phyloP scores from a whole-genome alignment of 2,113 vertebrate species.

The Paraplagusia blochii region DNA sequence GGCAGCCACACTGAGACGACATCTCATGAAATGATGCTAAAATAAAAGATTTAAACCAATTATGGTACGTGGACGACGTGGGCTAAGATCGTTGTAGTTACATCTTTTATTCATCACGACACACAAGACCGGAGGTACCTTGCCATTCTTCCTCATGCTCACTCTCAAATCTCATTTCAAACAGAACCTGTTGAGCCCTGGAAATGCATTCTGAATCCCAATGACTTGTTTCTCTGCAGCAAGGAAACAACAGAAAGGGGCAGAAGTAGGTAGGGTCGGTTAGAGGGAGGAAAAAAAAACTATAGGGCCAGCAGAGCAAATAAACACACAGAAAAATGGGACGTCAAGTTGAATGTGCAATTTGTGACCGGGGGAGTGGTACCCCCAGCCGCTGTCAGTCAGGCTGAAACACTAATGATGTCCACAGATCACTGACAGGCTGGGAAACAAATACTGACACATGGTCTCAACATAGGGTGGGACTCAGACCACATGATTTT shows the following conservation, averaged over 20 bases:
- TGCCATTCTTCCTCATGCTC: conserved; percentile 56
- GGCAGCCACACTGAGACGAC: conserved; percentile 60
- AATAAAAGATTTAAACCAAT: conserved; percentile 71
- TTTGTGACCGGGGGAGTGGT: conserved; percentile 18
- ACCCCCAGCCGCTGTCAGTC: conserved; percentile 19
- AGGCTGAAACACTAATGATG: conserved; percentile 30
- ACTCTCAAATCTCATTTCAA: conserved; percentile 73
- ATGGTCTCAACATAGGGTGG: neutral
- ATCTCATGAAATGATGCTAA: conserved; percentile 62
- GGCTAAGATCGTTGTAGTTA: conserved; percentile 40
- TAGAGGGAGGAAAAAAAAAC: conserved; percentile 20
- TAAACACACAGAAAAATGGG: conserved; percentile 40
- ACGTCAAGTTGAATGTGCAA: conserved; percentile 35
- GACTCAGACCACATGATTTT: conserved; percentile 30
- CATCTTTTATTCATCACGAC: conserved; percentile 77
- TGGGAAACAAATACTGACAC: conserved; percentile 22
- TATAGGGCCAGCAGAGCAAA: conserved; percentile 48
- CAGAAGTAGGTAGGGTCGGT: neutral
- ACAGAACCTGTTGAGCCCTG: conserved; percentile 65
- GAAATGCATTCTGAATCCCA: conserved; percentile 63
- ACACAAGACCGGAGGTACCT: conserved; percentile 51
- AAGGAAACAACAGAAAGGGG: conserved; percentile 19
- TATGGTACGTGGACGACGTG: conserved; percentile 68
- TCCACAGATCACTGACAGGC: conserved; percentile 4
- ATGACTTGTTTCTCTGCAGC: conserved; percentile 64